These are phyloP conservation scores for Craseonycteris thonglongyai DNA, from an alignment of 2,113 vertebrate genomes.

Conservation along the genomic window DNA sequence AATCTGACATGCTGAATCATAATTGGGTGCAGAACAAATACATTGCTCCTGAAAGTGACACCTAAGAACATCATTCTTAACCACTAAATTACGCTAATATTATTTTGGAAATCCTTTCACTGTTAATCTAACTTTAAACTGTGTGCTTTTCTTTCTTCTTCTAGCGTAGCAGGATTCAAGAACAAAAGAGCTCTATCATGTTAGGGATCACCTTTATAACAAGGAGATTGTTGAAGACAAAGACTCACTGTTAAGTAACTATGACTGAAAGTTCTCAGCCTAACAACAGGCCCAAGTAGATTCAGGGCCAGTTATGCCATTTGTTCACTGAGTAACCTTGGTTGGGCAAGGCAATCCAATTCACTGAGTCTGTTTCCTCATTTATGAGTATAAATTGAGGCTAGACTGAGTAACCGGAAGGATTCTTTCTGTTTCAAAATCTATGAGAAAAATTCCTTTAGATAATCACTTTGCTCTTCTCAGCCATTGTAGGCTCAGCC, in stretches of 20 bases:
- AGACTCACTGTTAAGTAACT: background rate
- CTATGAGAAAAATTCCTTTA: background rate
- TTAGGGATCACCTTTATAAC: background rate
- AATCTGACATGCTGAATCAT: constrained; percentile 49
- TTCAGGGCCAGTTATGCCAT: background rate
- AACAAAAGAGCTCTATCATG: background rate
- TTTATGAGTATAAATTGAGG: background rate
- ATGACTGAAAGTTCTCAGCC: background rate
- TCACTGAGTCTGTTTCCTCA: background rate
- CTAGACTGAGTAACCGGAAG: background rate
- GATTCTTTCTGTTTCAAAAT: background rate
- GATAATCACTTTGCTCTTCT: background rate
- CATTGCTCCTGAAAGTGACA: constrained; percentile 50
- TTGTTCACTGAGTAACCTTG: background rate
- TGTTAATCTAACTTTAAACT: constrained; percentile 38
- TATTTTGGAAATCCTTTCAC: constrained; percentile 45
- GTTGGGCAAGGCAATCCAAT: background rate
- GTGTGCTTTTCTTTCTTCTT: background rate
- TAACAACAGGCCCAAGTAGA: background rate
- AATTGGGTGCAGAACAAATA: constrained; percentile 50
- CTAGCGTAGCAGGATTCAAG: background rate
- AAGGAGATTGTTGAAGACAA: background rate
- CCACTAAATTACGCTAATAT: constrained; percentile 8
- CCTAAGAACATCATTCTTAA: constrained; percentile 14
- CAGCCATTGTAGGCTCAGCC: background rate